phyloP scores from a whole-genome alignment of 2,888 invertebrate genomes.

The Liopterus haemorrhoidalis region DNA sequence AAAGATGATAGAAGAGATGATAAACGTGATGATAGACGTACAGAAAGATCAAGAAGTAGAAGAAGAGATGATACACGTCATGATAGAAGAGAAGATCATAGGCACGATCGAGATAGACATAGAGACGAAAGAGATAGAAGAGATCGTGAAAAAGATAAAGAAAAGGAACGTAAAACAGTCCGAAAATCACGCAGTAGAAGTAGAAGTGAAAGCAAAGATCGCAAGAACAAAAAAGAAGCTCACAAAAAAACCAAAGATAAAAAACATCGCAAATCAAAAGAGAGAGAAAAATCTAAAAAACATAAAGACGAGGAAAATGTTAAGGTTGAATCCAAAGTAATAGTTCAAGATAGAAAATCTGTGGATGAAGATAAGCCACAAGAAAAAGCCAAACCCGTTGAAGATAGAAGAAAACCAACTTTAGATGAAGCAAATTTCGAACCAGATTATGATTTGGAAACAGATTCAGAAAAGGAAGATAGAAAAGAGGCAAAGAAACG shows the following conservation, averaged over 20 bases:
- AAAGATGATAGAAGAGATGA: slow-evolving; percentile 23
- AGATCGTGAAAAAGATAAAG: slow-evolving; percentile 24
- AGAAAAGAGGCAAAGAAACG: slow-evolving; percentile 38
- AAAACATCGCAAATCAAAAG: slow-evolving; percentile 34
- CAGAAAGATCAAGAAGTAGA: slow-evolving; percentile 11
- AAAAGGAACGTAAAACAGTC: slow-evolving; percentile 22
- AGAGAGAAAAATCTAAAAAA: slow-evolving; percentile 40
- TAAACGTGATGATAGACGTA: slow-evolving; percentile 20
- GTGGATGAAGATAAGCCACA: slow-evolving; percentile 21
- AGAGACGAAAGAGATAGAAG: slow-evolving; percentile 18
- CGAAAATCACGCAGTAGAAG: slow-evolving; percentile 17
- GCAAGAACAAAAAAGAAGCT: slow-evolving; percentile 29
- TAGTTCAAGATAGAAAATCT: slow-evolving; percentile 28
- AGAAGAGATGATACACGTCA: slow-evolving; percentile 11
- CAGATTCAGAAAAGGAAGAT: slow-evolving; percentile 54
- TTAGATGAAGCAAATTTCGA: slow-evolving; percentile 69
- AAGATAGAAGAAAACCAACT: slow-evolving; percentile 56
- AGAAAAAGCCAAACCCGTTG: slow-evolving; percentile 30
- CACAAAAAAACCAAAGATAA: slow-evolving; percentile 20
- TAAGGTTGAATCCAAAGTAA: slow-evolving; percentile 31
- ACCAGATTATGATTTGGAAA: slow-evolving; percentile 68
- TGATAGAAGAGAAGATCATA: slow-evolving; percentile 13
- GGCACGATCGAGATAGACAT: slow-evolving; percentile 21
- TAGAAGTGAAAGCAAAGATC: slow-evolving; percentile 24
- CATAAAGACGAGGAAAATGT: slow-evolving; percentile 40